Conservation (phyloP, 2,888 invertebrate genomes). For the Quadroppia sp. region DNA sequence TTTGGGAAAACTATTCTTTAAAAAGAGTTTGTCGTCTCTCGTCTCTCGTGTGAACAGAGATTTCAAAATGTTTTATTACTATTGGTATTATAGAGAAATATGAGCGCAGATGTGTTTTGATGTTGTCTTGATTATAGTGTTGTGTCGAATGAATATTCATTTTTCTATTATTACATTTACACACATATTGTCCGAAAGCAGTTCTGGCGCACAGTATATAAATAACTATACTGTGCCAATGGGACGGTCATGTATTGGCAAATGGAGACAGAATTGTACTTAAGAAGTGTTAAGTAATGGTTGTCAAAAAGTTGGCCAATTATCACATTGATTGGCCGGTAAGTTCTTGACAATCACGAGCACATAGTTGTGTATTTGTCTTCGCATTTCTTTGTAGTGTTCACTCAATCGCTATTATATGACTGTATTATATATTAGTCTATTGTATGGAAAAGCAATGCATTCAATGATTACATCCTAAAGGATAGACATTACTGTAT, state of each 20-base stretch:
- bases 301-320: slow-evolving; percentile 33
- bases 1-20: background rate
- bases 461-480: background rate
- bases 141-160: slow-evolving; percentile 5
- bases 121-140: background rate
- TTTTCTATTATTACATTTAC: background rate
- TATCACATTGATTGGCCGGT: slow-evolving; percentile 28
- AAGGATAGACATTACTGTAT: slow-evolving; percentile 13
- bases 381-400: background rate
- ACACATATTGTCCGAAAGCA: too few species aligned
- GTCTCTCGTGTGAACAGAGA: slow-evolving; percentile 17
- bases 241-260: too few species aligned
- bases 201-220: background rate
- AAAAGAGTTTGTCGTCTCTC: slow-evolving; percentile 7
- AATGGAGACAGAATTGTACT: too few species aligned
- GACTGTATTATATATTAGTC: too few species aligned
- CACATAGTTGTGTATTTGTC: background rate
- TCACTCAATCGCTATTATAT: slow-evolving; percentile 22
- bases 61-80: background rate
- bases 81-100: slow-evolving; percentile 1
- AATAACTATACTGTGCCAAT: background rate
- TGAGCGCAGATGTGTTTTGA: slow-evolving; percentile 28
- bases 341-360: background rate
- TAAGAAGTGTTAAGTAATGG: slow-evolving; percentile 24
- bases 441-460: background rate